Evolutionary conservation across 2,113 vertebrate species (phyloP), one percentile per base, ranked within the genome.

Genomic region (Chamaea fasciata): DNA sequence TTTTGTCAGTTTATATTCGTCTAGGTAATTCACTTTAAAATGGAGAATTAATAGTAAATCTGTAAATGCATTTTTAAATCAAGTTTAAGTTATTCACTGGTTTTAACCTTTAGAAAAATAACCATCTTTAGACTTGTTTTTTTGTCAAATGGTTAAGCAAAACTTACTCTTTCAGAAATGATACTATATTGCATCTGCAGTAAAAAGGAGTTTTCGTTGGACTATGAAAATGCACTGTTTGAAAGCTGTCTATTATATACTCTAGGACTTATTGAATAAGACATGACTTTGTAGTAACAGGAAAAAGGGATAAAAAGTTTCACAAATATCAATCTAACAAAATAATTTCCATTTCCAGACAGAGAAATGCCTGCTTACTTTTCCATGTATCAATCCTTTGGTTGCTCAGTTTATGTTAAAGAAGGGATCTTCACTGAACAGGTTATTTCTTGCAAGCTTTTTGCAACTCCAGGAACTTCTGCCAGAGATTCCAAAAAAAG

Each of bases 321-420:
- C 22, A 68, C 49, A 79, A 15, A 15, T 68, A 35, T 16, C 12
- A 78, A 13, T 91, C 78, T 94, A 80, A 97, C 46, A 87, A 93
- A 80, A 79, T 91, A 47, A 41, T 57, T 81, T 86, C 63, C 5
- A 86, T 96, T 96, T 91, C 14, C 93, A 99, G 99, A 98, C 98
- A 88, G 99, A 99, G 96, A 94, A 94, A 75, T 96, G 90, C 92
- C 95, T 99, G 76, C 96, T 98, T 78, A 86, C 95, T 80, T 99
- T 99, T 96, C 99, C 99, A 9, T 98, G 98, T 95, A 93, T 99
- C 74, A 99, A 98, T 94, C 98, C 99, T 73, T 90, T 99, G 89
- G 98, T 99, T 74, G 97, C 98, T 94, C 99, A 99, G 94, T 95
- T 98, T 19, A 99, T 99, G 98, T 89, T 99, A 92, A 98, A 86